Evolutionary conservation across 1,140 invertebrate genomes (phyloP).

Genomic region (Drosophila pachea): DNA sequence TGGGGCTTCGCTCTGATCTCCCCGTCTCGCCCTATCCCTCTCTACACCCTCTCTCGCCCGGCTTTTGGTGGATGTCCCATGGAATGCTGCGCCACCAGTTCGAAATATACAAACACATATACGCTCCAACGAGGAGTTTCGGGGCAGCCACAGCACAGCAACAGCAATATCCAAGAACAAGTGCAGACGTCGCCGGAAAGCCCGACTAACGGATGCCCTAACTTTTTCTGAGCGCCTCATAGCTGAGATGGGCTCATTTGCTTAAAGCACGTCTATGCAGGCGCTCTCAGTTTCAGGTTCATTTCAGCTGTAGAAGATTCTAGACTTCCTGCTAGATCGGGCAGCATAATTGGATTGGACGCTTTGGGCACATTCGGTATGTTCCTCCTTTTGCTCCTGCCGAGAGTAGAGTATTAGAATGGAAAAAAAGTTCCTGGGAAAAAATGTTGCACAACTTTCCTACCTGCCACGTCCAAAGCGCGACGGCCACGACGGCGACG

Average conservation of each 20-base stretch:
- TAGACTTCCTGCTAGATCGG: no score
- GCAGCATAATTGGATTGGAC: no score
- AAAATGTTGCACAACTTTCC: conserved; percentile 76
- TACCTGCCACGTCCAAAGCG: conserved; percentile 57
- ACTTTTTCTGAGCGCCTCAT: no score
- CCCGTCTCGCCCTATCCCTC: no score
- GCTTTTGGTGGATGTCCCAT: conserved; percentile 73
- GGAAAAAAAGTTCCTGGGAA: conserved; percentile 70
- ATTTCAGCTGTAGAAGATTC: no score
- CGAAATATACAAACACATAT: conserved; percentile 42
- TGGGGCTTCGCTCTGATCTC: conserved; percentile 21
- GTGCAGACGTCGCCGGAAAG: not conserved
- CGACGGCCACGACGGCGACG: conserved; percentile 50
- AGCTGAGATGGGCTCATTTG: no score
- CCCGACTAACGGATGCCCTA: not conserved
- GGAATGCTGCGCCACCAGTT: conserved; percentile 75
- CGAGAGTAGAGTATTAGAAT: not conserved
- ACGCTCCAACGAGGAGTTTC: conserved; percentile 69
- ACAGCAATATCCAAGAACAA: conserved; percentile 5
- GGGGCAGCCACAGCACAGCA: conserved; percentile 25
- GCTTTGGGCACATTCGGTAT: not conserved
- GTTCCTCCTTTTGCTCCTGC: not conserved
- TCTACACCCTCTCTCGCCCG: not conserved
- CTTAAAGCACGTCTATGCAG: no score
- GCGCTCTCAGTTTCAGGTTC: no score